Base-by-base conservation (phyloP, 2,888 invertebrate genomes). In the Drosophila anomelani region DNA sequence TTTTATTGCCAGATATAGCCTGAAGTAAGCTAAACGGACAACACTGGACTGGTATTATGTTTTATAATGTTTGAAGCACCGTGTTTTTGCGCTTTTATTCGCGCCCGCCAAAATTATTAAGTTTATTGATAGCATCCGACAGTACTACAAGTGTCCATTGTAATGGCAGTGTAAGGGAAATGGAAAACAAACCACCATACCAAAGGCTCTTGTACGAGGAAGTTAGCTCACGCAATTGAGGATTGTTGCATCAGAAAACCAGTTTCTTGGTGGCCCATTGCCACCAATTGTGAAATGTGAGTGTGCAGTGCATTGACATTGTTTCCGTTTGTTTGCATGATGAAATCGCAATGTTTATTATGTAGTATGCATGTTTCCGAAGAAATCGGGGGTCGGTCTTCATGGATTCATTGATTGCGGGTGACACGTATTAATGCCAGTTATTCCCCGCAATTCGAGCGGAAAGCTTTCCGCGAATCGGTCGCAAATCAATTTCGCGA, bases 241-340 rank as follows among this genome's bases (percentile, higher is more conserved):
- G 17, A 32, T 12, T 55, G 55, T 68, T 68, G 67, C 67, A 49
- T 68, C 68, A 68, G 68, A 36, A 47, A 57, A 57, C 68, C 29
- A 26, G 60, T 60, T 62, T 26, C 12, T 12, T 9, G 17, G 43
- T 61, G 47, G 23, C 47, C 55, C 38, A 66, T 39, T 66, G 43
- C 66, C 66, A 54, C 15, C 41, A 58, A 58, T 58, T 72, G 72
- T 32, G 51, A 72, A 73, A 66, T 57, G 72, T 73, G 53, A 73
- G 72, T 72, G 20, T 39, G 36, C 15, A 61, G 70, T 57, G 56
- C 55, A 51, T 49, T 67, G 68, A 68, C 67, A 34, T 41, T 36
- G 15, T 26, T 60, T 63, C 20, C 4, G 34, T 46, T 54, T 29
- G 46, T 20, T 23, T 23, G 23, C 17, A 36, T 57, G 68, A 68